Base-by-base conservation (phyloP, 2,797 vertebrate species). In the Darevskia mixta region DNA sequence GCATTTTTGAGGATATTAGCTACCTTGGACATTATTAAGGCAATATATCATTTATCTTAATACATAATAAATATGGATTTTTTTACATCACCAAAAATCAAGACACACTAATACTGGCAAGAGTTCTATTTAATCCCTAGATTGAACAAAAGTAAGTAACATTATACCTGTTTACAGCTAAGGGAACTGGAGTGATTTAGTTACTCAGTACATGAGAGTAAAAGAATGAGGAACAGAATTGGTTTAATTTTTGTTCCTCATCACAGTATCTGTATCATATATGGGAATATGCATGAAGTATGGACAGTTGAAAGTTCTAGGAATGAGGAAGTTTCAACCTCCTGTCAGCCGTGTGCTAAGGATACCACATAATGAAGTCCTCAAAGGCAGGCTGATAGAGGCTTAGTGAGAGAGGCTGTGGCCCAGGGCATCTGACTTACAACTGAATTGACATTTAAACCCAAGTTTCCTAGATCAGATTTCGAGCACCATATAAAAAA, bases 201-300 rank as follows among this genome's bases (percentile, higher is more conserved):
- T 79, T 84, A 83, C 20, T 73, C 32, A 64, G 25, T 66, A 13
- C 38, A 67, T 85, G 25, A 66, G 69, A 23, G 20, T 27, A 79
- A 88, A 88, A 80, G 77, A 85, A 77, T 49, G 77, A 88, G 69
- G 82, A 80, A 64, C 77, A 49, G 38, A 80, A 38, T 35, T 73
- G 8, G 13, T 80, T 73, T 2, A 11, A 25, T 8, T 35, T 64
- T 32, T 71, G 11, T 73, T 73, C 66, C 18, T 72, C 35, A 23
- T 79, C 27, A 13, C 8, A 25, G 1, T n/a, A 41, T 72, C 64
- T 83, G 5, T 88, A 27, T 58, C 23, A 17, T 29, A 8, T 13
- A 66, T 32, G n/a, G 8, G n/a, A 64, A 32, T 45, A 18, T 45
- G 38, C 82, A 35, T 73, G 15, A 58, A n/a, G 9, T 55, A 20